These are phyloP conservation scores for Python bivittatus DNA, from an alignment of 2,113 vertebrate species.

Conservation along the genomic window DNA sequence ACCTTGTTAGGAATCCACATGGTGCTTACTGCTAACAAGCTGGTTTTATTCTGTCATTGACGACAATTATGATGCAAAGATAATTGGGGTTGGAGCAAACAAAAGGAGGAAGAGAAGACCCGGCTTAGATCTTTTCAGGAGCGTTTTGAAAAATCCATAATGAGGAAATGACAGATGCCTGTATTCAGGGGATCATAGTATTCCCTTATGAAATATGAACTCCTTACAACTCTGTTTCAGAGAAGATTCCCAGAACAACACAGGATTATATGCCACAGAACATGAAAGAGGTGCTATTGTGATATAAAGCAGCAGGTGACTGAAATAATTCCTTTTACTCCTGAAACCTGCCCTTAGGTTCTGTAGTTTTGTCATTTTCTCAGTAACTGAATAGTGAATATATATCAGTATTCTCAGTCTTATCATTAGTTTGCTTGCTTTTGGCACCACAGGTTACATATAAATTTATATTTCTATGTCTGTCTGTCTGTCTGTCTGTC, in stretches of 20 bases:
- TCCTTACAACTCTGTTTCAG: constrained; percentile 71
- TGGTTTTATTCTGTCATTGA: constrained; percentile 67
- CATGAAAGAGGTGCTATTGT: constrained; percentile 76
- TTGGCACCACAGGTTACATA: not conserved
- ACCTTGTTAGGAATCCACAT: constrained; percentile 14
- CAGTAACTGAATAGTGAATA: constrained; percentile 16
- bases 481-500: not conserved
- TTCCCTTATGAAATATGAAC: constrained; percentile 81
- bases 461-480: not conserved
- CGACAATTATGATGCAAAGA: constrained; percentile 69
- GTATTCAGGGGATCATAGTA: constrained; percentile 71
- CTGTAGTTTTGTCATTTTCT: constrained; percentile 29
- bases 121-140: constrained; percentile 86
- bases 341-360: constrained; percentile 36
- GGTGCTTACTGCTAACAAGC: constrained; percentile 40
- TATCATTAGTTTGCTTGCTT: not conserved
- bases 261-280: constrained; percentile 74
- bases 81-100: constrained; percentile 70
- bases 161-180: constrained; percentile 88
- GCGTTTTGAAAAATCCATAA: constrained; percentile 86
- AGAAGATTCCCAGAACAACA: constrained; percentile 86
- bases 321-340: constrained; percentile 58
- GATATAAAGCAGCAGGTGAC: constrained; percentile 77
- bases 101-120: constrained; percentile 75
- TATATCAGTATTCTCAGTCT: not conserved